Percentiles rank a stretch among this genome's conserved stretches.
phyloP scores from a whole-genome alignment of 2,888 invertebrate species.

The Agriotes lineatus region DNA sequence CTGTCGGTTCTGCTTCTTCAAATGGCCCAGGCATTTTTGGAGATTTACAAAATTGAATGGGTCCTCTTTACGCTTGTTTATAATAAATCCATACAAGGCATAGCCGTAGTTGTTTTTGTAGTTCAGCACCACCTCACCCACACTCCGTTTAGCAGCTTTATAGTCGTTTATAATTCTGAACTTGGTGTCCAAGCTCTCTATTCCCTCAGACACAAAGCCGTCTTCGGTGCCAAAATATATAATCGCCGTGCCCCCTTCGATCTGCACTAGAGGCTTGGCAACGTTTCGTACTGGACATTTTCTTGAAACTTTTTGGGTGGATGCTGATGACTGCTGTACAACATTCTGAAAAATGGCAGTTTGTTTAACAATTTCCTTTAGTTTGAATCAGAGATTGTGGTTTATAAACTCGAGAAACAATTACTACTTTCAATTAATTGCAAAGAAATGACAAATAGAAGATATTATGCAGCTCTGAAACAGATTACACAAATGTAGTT shows the following conservation, averaged over 20 bases:
- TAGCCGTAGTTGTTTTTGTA: slow-evolving; percentile 47
- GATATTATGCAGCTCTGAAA: too few species aligned
- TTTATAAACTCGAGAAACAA: too few species aligned
- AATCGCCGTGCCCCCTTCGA: slow-evolving; percentile 57
- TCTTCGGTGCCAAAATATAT: slow-evolving; percentile 59
- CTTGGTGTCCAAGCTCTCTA: slow-evolving; percentile 55
- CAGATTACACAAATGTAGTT: too few species aligned
- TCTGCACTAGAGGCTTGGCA: slow-evolving; percentile 52
- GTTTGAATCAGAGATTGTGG: too few species aligned
- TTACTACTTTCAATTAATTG: too few species aligned
- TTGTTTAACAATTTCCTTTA: too few species aligned
- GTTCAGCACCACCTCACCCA: slow-evolving; percentile 54
- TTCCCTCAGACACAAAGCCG: slow-evolving; percentile 53
- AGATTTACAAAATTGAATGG: slow-evolving; percentile 49
- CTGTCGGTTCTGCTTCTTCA: slow-evolving; percentile 47
- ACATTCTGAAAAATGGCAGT: too few species aligned
- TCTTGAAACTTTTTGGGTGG: too few species aligned
- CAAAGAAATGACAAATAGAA: too few species aligned
- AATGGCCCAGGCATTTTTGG: slow-evolving; percentile 48
- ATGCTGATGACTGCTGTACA: too few species aligned
- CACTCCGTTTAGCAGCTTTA: slow-evolving; percentile 42
- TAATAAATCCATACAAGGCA: slow-evolving; percentile 54
- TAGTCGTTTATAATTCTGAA: slow-evolving; percentile 52
- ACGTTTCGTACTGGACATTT: slow-evolving; percentile 52
- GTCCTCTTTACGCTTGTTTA: slow-evolving; percentile 46